Evolutionary conservation across 2,113 vertebrate genomes (phyloP), one percentile per base, ranked within the genome.

Genomic region (Garra rufa): DNA sequence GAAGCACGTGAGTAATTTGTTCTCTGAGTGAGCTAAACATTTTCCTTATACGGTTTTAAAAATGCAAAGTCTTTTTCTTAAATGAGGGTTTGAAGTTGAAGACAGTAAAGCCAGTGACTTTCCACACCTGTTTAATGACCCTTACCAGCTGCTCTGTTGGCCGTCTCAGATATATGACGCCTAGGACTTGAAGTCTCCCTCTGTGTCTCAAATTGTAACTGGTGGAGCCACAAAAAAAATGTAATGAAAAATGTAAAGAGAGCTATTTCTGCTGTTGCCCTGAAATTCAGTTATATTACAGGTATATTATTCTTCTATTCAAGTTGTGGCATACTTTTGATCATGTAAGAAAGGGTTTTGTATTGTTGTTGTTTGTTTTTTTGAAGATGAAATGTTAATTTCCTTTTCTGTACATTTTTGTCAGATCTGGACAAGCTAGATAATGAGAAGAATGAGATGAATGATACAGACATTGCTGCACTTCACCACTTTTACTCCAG

Each of bases 371-470:
- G n/a, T n/a, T n/a, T n/a, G 17, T 5, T 11, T 80, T 46, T 65
- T 46, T 65, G 2, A 43, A 80, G 6, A 61, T 43, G 21, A 61
- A 46, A 21, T 75, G 6, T 43, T 38, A 67, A 91, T 76, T 88
- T 81, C 87, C 89, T 82, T 84, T 89, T 88, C 11, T 88, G 82
- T 89, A 7, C 24, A 15, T 34, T 59, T 46, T 79, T 30, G 34
- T 38, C 91, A 99, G 98, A 99, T 93, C 93, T 99, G 91, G 97
- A 98, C 90, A 97, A 99, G 91, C 92, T 97, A 85, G 98, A 99
- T 94, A 96, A 95, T 80, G 96, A 99, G 94, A 99, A 99, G 94
- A 96, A 94, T 67, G 97, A 99, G 86, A 92, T 99, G 93, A 98
- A 98, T 89, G 94, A 98, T 90, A 93, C 94, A 14, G 97, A 99